phyloP scores from a whole-genome alignment of 2,113 vertebrate species.

The Cololabis saira region DNA sequence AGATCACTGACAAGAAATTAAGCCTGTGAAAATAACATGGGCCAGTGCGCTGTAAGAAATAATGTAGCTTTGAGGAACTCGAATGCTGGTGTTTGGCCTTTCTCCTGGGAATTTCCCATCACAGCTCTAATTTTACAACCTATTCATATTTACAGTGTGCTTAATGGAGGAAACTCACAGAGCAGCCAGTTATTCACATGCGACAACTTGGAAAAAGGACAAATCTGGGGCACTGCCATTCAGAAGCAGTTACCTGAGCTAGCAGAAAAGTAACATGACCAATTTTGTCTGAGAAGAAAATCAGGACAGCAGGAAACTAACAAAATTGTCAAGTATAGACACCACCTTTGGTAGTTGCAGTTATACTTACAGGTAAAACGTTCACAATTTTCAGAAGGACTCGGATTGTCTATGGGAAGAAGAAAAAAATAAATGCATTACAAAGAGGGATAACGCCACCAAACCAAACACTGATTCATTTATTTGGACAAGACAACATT shows the following conservation, averaged over 20 bases:
- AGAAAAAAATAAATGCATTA: conserved; percentile 16
- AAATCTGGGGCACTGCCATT: conserved; percentile 5
- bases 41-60: background rate
- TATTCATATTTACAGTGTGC: conserved; percentile 24
- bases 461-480: too few species aligned
- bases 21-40: conserved; percentile 5
- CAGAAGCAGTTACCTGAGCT: conserved; percentile 1
- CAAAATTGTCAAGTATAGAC: background rate
- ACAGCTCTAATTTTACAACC: conserved; percentile 21
- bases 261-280: conserved; percentile 1
- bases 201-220: conserved; percentile 1
- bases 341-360: background rate
- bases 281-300: conserved; percentile 9
- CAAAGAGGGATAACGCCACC: too few species aligned
- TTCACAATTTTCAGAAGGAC: conserved; percentile 87
- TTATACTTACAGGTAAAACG: conserved; percentile 86
- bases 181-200: conserved; percentile 23
- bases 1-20: conserved; percentile 4
- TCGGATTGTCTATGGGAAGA: conserved; percentile 87
- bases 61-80: conserved; percentile 7
- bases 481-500: too few species aligned
- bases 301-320: background rate
- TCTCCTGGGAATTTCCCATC: conserved; percentile 22
- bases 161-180: conserved; percentile 17
- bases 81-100: conserved; percentile 18